phyloP scores from a whole-genome alignment of 2,888 invertebrate species.

The Catocala nupta region DNA sequence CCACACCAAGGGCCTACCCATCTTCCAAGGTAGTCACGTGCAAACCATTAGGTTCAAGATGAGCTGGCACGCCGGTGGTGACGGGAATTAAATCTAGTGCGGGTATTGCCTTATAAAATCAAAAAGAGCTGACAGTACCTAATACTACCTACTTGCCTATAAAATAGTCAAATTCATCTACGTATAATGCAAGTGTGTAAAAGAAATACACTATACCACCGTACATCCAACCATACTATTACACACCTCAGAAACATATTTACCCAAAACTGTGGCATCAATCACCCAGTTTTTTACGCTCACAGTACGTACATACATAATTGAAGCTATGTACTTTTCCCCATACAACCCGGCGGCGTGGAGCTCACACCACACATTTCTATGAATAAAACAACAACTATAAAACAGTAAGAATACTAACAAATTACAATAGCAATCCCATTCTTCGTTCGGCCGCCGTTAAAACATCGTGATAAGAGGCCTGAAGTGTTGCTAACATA shows the following conservation, averaged over 20 bases:
- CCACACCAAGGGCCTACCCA: too few species aligned
- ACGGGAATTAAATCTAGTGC: too few species aligned
- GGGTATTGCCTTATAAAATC: too few species aligned
- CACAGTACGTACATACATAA: conserved; percentile 14
- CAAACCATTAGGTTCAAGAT: too few species aligned
- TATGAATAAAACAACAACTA: conserved; percentile 49
- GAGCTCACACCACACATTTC: conserved; percentile 24
- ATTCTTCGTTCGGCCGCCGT: conserved; percentile 52
- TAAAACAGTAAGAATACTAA: conserved; percentile 53
- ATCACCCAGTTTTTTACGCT: conserved; percentile 9
- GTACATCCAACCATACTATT: neutral
- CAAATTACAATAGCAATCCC: conserved; percentile 54
- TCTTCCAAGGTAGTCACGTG: too few species aligned
- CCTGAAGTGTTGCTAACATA: conserved; percentile 33
- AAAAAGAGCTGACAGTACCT: too few species aligned
- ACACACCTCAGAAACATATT: neutral
- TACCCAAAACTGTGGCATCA: neutral
- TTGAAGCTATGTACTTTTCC: conserved; percentile 6
- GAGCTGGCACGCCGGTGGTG: too few species aligned
- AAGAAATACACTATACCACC: too few species aligned
- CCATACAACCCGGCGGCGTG: neutral
- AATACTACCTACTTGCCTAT: too few species aligned
- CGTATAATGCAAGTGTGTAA: too few species aligned
- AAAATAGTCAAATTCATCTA: too few species aligned
- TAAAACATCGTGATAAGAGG: conserved; percentile 49